Percentiles rank a stretch among this genome's conserved stretches.
Conservation (phyloP, 2,113 vertebrate genomes). For the Rostratula benghalensis region DNA sequence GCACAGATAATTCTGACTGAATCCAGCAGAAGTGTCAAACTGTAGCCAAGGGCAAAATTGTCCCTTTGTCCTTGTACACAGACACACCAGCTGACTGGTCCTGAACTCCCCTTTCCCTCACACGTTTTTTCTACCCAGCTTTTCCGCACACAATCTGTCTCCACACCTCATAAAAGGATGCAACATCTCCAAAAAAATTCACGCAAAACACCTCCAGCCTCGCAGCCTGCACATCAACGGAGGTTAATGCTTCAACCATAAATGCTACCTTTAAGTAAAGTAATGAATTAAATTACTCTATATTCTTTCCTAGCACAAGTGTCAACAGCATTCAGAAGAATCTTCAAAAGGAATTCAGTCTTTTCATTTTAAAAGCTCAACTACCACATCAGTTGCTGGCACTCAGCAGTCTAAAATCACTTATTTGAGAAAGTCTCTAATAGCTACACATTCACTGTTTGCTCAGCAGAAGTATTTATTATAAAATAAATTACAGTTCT, state of each 20-base stretch:
- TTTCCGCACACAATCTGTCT: not conserved
- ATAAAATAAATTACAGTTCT: constrained; percentile 64
- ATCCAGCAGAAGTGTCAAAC: constrained; percentile 41
- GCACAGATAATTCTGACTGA: constrained; percentile 39
- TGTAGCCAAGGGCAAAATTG: constrained; percentile 39
- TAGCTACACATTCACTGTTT: constrained; percentile 48
- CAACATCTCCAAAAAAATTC: not conserved
- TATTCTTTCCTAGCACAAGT: not conserved
- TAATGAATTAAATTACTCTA: constrained; percentile 55
- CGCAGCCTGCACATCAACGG: not conserved
- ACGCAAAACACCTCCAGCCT: not conserved
- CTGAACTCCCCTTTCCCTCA: not conserved
- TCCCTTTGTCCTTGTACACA: constrained; percentile 52
- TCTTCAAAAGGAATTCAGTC: constrained; percentile 49
- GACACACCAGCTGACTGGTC: not conserved
- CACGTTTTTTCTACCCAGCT: not conserved
- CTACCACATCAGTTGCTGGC: constrained; percentile 25
- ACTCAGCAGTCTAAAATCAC: constrained; percentile 60
- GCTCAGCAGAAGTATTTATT: constrained; percentile 69
- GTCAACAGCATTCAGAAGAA: constrained; percentile 33
- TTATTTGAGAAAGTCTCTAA: constrained; percentile 67
- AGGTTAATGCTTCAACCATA: constrained; percentile 30
- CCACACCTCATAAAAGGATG: not conserved
- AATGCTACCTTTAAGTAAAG: constrained; percentile 6
- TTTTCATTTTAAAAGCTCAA: constrained; percentile 55